Evolutionary conservation across 1,140 invertebrate genomes (phyloP), one percentile per base, ranked within the genome.

Genomic region (Panulirus ornatus): DNA sequence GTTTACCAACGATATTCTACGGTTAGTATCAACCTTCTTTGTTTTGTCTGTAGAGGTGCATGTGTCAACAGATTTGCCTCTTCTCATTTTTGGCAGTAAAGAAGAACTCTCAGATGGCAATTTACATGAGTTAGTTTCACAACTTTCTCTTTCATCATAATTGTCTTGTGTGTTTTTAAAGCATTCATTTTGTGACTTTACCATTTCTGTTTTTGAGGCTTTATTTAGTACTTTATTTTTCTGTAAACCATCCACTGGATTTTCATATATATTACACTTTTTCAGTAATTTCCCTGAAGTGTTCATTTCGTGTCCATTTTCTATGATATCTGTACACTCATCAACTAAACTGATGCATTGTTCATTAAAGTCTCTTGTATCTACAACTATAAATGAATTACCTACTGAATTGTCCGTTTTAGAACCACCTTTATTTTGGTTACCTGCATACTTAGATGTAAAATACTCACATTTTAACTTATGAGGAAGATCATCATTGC

Each of bases 401-500:
- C 54, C 54, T 58, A 22, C 54, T 58, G 11, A 22, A 19, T 58
- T 58, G 19, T 58, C 54, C n/a, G 3, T 22, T 58, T 22, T 58
- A 14, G 19, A 22, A 14, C 54, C 54, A 19, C 54, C 11, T 58
- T 58, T 58, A 22, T 58, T 22, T 5, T 58, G 54, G 19, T 58
- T 58, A 58, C 19, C 19, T 58, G 19, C 54, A 19, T 16, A 58
- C n/a, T 58, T 58, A 58, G 14, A 22, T 1, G 54, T 22, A 58
- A 58, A 58, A 58, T 58, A 58, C n/a, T 58, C 54, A 58, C 54
- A 58, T 58, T 58, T 58, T 58, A 58, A 19, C n/a, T 58, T 58
- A 19, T 16, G n/a, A 22, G 27, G 58, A 30, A 3, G 16, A 0
- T 66, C n/a, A 8, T 66, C 6, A 8, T 27, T 22, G 9, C 22